phyloP scores from a whole-genome alignment of 2,888 invertebrate genomes.

The Nineta flava region DNA sequence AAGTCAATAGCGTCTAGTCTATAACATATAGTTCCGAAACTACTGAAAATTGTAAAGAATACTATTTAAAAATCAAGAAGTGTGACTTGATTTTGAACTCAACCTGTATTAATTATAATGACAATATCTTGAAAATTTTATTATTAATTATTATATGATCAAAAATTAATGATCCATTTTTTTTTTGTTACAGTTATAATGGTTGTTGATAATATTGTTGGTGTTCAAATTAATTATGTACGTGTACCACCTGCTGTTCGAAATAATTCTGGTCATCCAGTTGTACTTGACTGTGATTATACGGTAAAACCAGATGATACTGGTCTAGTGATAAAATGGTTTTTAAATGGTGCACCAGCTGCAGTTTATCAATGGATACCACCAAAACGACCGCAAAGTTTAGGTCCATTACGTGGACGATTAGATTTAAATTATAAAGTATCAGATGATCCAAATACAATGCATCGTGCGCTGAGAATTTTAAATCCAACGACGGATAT shows the following conservation, averaged over 20 bases:
- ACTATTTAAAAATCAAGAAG: too few species aligned
- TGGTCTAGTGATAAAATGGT: conserved; percentile 64
- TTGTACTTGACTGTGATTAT: conserved; percentile 58
- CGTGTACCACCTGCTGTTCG: conserved; percentile 25
- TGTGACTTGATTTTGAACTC: too few species aligned
- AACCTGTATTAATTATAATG: too few species aligned
- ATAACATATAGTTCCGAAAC: too few species aligned
- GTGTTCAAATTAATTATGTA: conserved; percentile 26
- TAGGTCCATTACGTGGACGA: conserved; percentile 37
- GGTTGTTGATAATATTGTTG: conserved; percentile 3
- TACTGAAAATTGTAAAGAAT: too few species aligned
- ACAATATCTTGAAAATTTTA: too few species aligned
- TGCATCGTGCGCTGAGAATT: conserved; percentile 54
- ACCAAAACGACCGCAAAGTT: conserved; percentile 45
- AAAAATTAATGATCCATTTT: too few species aligned
- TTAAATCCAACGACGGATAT: conserved; percentile 49
- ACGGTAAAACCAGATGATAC: conserved; percentile 41
- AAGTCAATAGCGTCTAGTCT: too few species aligned
- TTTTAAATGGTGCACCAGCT: conserved; percentile 42
- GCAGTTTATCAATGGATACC: conserved; percentile 73
- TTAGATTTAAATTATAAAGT: conserved; percentile 47
- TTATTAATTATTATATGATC: too few species aligned
- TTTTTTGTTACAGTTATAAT: not conserved
- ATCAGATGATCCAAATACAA: conserved; percentile 48
- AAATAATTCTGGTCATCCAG: conserved; percentile 27